These are phyloP conservation scores for Mechanitis messenoides DNA, from an alignment of 2,888 invertebrate species.

Conservation along the genomic window DNA sequence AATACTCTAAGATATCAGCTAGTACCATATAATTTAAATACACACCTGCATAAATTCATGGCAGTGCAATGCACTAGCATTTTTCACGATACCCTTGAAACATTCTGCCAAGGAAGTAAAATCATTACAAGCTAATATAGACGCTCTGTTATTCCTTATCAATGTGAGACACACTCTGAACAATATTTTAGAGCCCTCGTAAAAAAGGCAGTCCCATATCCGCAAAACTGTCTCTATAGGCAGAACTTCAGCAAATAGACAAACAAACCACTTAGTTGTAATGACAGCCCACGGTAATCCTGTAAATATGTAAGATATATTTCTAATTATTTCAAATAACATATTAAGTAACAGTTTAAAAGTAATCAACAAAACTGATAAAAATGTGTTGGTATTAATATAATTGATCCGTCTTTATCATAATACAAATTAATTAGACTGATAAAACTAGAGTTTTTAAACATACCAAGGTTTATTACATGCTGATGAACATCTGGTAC, in stretches of 20 bases:
- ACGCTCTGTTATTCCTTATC: conserved; percentile 82
- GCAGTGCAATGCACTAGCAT: conserved; percentile 87
- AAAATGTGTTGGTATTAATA: neutral
- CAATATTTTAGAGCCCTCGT: conserved; percentile 94
- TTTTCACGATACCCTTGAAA: conserved; percentile 88
- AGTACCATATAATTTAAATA: neutral
- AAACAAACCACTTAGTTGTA: conserved; percentile 97
- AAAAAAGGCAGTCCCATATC: conserved; percentile 97
- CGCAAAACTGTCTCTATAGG: conserved; percentile 95
- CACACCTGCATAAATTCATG: conserved; percentile 92
- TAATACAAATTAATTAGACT: conserved; percentile 8
- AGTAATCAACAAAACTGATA: too few species aligned
- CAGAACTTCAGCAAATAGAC: conserved; percentile 93
- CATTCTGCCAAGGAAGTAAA: conserved; percentile 88
- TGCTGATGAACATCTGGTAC: conserved; percentile 89
- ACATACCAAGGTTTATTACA: conserved; percentile 82
- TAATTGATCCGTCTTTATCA: neutral
- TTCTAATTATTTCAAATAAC: neutral
- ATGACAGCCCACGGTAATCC: conserved; percentile 93
- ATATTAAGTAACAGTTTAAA: too few species aligned
- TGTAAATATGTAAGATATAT: conserved; percentile 33
- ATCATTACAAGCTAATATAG: conserved; percentile 86
- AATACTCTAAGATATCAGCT: neutral
- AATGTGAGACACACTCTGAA: conserved; percentile 92
- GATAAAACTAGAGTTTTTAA: conserved; percentile 13